Evolutionary conservation across 2,888 invertebrate species (phyloP), one percentile per base, ranked within the genome.

Genomic region (Protonemura montana): DNA sequence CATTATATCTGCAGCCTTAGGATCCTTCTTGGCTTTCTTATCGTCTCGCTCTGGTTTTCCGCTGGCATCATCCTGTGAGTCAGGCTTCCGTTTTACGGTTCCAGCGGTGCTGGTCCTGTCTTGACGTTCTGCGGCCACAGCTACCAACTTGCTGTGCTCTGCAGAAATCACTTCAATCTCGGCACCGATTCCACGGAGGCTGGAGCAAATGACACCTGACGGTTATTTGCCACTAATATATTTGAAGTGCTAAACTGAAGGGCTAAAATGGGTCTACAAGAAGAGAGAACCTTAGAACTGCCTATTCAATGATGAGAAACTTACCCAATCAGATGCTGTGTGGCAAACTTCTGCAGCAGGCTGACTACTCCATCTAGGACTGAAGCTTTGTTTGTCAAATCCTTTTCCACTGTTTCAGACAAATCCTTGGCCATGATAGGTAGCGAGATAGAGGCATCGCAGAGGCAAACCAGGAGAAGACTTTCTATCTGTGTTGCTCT

Each of bases 291-390:
- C n/a, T n/a, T n/a, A n/a, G n/a, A n/a, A n/a, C n/a, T n/a, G n/a
- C n/a, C n/a, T n/a, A n/a, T n/a, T n/a, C n/a, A n/a, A n/a, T 35
- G 35, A 35, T 35, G 35, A 3, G 76, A 5, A 25, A 5, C 76
- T 27, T 89, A 93, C 93, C 92, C 93, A 87, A 96, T 94, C 85
- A 95, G 91, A 90, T 95, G 94, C 90, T 96, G 96, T n/a, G 94
- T 94, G 0, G 96, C 94, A 90, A 97, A 94, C 91, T 97, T 97
- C 89, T 95, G 94, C 3, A 97, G 91, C 83, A 97, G 92, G 90
- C 95, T 95, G 89, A 95, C 94, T 10, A 97, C 93, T 88, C 94
- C 93, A 83, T 93, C 92, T 88, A 94, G 93, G 2, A 93, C 92
- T 6, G 94, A 59, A 92, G 87, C 93, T 92, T 85, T 92, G 91